A percentile compares a stretch with the other conserved stretches of the same genome.
Conservation (phyloP, 2,888 invertebrate species). For the Embidobia sp. region DNA sequence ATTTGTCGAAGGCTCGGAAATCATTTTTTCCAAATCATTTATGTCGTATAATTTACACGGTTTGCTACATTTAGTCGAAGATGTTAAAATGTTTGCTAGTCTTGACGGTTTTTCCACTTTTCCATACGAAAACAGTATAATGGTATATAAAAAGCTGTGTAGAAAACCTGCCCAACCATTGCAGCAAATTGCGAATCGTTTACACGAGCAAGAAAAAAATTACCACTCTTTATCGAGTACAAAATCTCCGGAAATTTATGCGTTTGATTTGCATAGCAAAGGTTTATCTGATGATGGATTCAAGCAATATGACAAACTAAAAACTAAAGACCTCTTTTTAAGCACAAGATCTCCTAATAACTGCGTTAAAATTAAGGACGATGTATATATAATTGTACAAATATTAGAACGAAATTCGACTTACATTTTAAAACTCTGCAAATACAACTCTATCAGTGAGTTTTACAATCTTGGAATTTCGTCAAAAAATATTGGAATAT, state of each 20-base stretch:
- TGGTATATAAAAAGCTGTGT: slow-evolving; percentile 1
- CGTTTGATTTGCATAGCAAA: neutral
- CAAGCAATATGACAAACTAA: slow-evolving; percentile 1
- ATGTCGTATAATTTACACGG: slow-evolving; percentile 1
- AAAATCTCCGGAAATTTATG: neutral
- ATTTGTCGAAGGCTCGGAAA: slow-evolving; percentile 2
- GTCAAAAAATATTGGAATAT: neutral
- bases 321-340: neutral
- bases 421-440: neutral
- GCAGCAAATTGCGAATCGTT: slow-evolving; percentile 18
- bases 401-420: no score
- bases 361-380: neutral
- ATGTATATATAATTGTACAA: neutral
- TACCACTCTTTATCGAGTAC: neutral
- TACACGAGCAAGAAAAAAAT: neutral
- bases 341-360: neutral
- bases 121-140: slow-evolving; percentile 21
- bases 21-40: slow-evolving; percentile 6
- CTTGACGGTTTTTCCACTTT: slow-evolving; percentile 16
- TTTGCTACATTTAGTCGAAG: slow-evolving; percentile 15
- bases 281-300: neutral
- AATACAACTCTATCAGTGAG: neutral
- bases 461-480: slow-evolving; percentile 1
- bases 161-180: slow-evolving; percentile 15
- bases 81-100: slow-evolving; percentile 8